phyloP scores from a whole-genome alignment of 2,113 vertebrate species.

The Cephalophus harveyi region DNA sequence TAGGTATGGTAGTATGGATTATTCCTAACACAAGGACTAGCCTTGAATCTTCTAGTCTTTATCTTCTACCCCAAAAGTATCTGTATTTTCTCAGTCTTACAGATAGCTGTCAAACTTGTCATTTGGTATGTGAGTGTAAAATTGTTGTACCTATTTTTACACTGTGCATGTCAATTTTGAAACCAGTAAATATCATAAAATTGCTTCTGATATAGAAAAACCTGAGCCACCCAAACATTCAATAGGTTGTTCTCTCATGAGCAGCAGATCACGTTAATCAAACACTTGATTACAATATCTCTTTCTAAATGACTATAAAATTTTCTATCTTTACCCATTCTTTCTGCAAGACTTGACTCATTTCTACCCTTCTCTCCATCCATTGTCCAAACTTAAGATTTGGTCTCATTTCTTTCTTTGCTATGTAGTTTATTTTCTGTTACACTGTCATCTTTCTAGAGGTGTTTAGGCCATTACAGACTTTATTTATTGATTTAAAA shows the following conservation, averaged over 20 bases:
- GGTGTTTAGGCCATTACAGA: neutral
- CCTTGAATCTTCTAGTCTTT: neutral
- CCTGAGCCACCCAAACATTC: neutral
- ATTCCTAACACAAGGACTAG: neutral
- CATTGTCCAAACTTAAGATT: neutral
- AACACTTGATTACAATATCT: neutral
- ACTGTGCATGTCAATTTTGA: neutral
- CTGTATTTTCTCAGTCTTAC: neutral
- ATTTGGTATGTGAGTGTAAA: neutral
- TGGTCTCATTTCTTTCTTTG: neutral
- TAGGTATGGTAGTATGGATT: neutral
- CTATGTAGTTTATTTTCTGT: neutral
- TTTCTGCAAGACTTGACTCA: neutral
- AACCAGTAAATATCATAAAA: neutral
- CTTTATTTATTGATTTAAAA: neutral
- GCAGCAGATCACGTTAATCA: neutral
- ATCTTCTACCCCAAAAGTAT: neutral
- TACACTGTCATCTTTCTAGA: neutral
- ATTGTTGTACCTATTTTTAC: neutral
- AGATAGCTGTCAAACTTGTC: neutral
- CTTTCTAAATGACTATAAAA: neutral
- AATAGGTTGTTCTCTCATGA: neutral
- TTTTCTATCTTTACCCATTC: neutral
- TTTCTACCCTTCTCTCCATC: neutral
- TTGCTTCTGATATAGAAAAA: neutral